A percentile compares a stretch with the other conserved stretches of the same genome.
Evolutionary conservation across 2,113 vertebrate species (phyloP).

Genomic region (Dascyllus trimaculatus): DNA sequence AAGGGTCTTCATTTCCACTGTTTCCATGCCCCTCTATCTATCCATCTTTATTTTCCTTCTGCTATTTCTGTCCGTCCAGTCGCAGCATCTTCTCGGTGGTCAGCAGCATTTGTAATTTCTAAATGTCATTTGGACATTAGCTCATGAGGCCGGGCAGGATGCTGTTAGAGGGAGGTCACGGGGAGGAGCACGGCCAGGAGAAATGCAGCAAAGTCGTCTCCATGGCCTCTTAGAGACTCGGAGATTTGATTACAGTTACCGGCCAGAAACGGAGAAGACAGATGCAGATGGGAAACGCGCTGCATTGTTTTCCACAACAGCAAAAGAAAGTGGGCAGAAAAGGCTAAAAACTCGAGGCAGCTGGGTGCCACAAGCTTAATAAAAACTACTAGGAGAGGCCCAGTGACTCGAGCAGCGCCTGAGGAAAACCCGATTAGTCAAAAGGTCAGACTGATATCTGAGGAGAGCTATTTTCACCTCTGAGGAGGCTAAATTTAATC

Average conservation of each 20-base stretch:
- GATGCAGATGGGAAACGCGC: slow-evolving; percentile 30
- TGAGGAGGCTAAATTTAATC: slow-evolving; percentile 41
- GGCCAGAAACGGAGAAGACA: slow-evolving; percentile 51
- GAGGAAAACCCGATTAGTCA: slow-evolving; percentile 33
- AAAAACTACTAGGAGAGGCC: slow-evolving; percentile 15
- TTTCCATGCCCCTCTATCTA: slow-evolving; percentile 2
- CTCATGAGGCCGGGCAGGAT: slow-evolving; percentile 51
- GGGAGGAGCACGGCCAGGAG: slow-evolving; percentile 27
- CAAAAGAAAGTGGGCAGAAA: slow-evolving; percentile 13
- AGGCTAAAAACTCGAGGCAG: not conserved
- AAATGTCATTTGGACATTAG: slow-evolving; percentile 75
- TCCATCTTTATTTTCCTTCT: slow-evolving; percentile 11
- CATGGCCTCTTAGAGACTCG: slow-evolving; percentile 39
- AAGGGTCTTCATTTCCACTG: not conserved
- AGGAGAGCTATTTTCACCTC: slow-evolving; percentile 52
- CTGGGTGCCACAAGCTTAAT: slow-evolving; percentile 19
- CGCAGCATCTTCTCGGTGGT: slow-evolving; percentile 29
- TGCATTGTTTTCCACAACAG: slow-evolving; percentile 7
- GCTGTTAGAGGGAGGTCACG: slow-evolving; percentile 36
- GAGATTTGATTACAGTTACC: slow-evolving; percentile 70
- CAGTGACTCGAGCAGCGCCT: not conserved
- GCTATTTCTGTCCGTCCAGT: slow-evolving; percentile 24
- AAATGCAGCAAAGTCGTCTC: slow-evolving; percentile 39
- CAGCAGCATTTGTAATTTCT: slow-evolving; percentile 53
- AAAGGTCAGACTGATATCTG: slow-evolving; percentile 56